Percentiles rank a stretch among this genome's conserved stretches.
These are phyloP conservation scores for Muricea muricata DNA, from an alignment of 92 coral and sea anemone genomes.

Conservation along the genomic window DNA sequence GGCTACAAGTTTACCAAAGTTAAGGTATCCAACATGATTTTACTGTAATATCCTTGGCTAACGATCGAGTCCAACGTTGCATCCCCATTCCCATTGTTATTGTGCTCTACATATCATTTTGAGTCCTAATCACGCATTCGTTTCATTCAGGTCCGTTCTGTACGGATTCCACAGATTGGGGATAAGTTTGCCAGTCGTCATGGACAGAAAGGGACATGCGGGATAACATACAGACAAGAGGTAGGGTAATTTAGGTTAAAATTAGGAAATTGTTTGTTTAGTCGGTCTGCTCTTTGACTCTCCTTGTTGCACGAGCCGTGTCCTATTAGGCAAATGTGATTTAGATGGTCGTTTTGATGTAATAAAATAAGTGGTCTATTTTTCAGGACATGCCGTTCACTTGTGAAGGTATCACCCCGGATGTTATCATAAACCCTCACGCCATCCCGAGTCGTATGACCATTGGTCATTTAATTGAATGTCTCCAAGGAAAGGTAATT, in stretches of 20 bases:
- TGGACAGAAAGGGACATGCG: conserved; percentile 98
- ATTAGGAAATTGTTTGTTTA: not conserved
- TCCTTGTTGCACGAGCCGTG: too few species aligned
- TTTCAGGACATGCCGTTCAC: conserved; percentile 99
- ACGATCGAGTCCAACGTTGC: too few species aligned
- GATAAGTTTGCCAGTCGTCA: conserved; percentile 99
- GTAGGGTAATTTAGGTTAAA: too few species aligned
- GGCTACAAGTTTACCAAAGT: conserved; percentile 98
- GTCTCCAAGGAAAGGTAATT: conserved; percentile 93
- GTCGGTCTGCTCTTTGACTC: too few species aligned
- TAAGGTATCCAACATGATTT: conserved; percentile 67
- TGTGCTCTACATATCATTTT: not conserved
- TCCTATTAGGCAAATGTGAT: too few species aligned
- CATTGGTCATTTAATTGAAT: conserved; percentile 97
- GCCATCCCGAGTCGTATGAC: conserved; percentile 99
- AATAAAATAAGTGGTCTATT: too few species aligned
- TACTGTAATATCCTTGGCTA: too few species aligned
- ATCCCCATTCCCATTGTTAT: too few species aligned
- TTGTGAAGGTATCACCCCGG: conserved; percentile 94
- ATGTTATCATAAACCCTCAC: conserved; percentile 97
- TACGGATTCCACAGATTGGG: conserved; percentile 96
- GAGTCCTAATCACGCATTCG: not conserved
- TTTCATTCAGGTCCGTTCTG: conserved; percentile 85
- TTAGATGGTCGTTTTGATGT: too few species aligned
- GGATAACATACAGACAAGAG: conserved; percentile 97